Base-by-base conservation (phyloP, 1,140 invertebrate species). In the Zaprionus ornatus region DNA sequence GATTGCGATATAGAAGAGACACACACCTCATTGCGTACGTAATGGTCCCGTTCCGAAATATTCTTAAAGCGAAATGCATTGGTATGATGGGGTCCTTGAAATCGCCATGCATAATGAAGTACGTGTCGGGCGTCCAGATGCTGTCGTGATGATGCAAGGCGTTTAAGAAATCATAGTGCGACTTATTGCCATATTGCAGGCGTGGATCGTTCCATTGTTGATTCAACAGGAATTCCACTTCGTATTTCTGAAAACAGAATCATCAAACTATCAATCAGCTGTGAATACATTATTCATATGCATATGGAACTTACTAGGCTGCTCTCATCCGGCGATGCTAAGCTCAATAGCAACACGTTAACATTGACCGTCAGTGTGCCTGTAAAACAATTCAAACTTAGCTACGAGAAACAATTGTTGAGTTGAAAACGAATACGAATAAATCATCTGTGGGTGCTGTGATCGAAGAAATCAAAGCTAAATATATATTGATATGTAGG, bases 21-120 rank as follows among this genome's bases (percentile, higher is more conserved):
- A 80, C 92, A 93, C 94, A 96, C 96, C 97, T 95, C 96, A 97
- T 98, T 91, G 97, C 95, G 93, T 98, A 98, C 93, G 96, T 96
- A 93, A 98, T 97, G 82, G 97, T 98, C 91, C 97, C 97, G 92
- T 98, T 98, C 82, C 96, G 95, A 93, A 96, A 98, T 91, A 98
- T 97, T 87, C 97, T 95, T 87, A 98, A 94, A 70, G 97, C 96
- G 85, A 98, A 97, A 94, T 98, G 97, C 92, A 97, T 96, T 52
- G 97, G 97, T 92, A 97, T 97, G 83, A 98, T 95, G 40, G 97
- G 97, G 93, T 97, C 96, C 94, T 98, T 98, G 93, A 98, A 98
- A 93, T 98, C 97, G 66, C 97, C 97, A 93, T 98, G 97, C 96
- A 98, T 98, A 92, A 98, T 98, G 94, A 98, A 98, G 93, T 98